Base-by-base conservation (phyloP, 2,888 invertebrate species). In the Lagria hirta region DNA sequence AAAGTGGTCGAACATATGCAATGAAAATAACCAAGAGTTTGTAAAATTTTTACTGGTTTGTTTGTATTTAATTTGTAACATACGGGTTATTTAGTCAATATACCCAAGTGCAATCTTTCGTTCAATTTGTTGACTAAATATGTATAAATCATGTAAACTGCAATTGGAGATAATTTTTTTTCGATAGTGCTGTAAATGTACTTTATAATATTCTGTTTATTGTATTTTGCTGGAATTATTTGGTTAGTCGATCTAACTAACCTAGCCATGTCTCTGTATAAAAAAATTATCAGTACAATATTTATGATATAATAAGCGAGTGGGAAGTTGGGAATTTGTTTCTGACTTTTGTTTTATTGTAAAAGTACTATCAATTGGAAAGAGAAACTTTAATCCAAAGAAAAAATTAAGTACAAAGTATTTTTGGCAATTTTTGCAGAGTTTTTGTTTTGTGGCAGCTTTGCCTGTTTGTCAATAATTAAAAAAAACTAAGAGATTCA, bases 1-100 rank as follows among this genome's bases (percentile, higher is more conserved):
- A 20, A 21, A 21, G 12, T 16, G 40, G n/a, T n/a, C n/a, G n/a
- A n/a, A n/a, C n/a, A n/a, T n/a, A n/a, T 40, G 32, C 40, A 40
- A 17, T 29, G 28, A 26, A 29, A 45, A 29, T 22, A 33, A 44
- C 29, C 22, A 32, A 30, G 26, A 37, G 8, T 18, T 4, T n/a
- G 2, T n/a, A 18, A n/a, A n/a, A 21, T 43, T 36, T 34, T 33
- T 38, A 30, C 41, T 40, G 35, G 21, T 40, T 8, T 35, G 21
- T 22, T 35, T 41, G 33, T 45, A 24, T 12, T 20, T 30, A 33
- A 24, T 12, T 20, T 30, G 28, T 14, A 12, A 15, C 7, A 37
- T 47, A 47, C 47, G 47, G 47, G 47, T 47, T 43, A 40, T 47
- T 47, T 47, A 47, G 47, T 47, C 47, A 47, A 47, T 47, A 28